Percentiles rank a stretch among this genome's conserved stretches.
These are phyloP conservation scores for Aphidius colemani DNA, from an alignment of 2,888 invertebrate species.

Conservation along the genomic window DNA sequence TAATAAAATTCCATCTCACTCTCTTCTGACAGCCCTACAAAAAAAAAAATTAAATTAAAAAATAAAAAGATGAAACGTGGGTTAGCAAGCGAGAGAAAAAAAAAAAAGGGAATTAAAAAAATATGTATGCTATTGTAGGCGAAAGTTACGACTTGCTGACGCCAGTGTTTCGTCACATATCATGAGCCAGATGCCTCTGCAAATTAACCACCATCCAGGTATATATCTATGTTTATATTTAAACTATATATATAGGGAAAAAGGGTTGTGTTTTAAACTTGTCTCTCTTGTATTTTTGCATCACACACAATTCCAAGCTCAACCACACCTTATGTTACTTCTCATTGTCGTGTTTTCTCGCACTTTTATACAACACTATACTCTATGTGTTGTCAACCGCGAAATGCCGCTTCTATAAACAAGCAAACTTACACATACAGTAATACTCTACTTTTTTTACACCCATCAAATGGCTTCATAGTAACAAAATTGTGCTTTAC, in stretches of 20 bases:
- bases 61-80: neutral
- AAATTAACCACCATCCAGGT: constrained; percentile 33
- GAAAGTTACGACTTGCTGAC: constrained; percentile 37
- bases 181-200: constrained; percentile 44
- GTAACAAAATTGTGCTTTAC: constrained; percentile 47
- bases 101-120: constrained; percentile 13
- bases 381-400: constrained; percentile 28
- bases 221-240: neutral
- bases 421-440: constrained; percentile 23
- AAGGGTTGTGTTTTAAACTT: constrained; percentile 30
- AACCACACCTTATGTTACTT: neutral
- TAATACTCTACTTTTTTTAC: constrained; percentile 29
- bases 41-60: constrained; percentile 38
- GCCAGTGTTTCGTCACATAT: constrained; percentile 29
- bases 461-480: constrained; percentile 31
- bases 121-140: constrained; percentile 2
- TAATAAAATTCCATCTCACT: too few relatives aligned
- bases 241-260: constrained; percentile 13
- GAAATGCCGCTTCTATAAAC: constrained; percentile 36
- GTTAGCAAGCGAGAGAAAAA: constrained; percentile 29
- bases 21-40: constrained; percentile 25
- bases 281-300: constrained; percentile 18
- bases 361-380: neutral
- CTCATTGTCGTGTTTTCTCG: too few relatives aligned
- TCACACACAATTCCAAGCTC: constrained; percentile 14